Evolutionary conservation across 2,113 vertebrate genomes (phyloP).

Genomic region (Microtus ochrogaster): DNA sequence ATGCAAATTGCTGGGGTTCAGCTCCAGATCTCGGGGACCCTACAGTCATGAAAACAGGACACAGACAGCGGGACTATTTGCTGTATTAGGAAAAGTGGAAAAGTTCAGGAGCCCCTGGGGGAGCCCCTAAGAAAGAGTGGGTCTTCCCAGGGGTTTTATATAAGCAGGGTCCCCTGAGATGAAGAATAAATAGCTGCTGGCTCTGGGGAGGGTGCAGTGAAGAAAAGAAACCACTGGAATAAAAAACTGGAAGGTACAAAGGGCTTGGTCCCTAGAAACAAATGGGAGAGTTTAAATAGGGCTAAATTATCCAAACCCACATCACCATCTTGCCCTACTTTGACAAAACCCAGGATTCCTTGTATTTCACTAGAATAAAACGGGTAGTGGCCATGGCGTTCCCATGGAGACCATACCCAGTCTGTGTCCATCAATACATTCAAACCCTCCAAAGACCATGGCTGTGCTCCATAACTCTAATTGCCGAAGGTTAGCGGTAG

Average conservation of each 20-base stretch:
- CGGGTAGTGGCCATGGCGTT: no score
- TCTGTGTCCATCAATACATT: fast-evolving
- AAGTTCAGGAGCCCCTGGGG: background rate
- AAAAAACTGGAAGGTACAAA: background rate
- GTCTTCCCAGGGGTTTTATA: background rate
- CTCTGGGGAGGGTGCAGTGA: background rate
- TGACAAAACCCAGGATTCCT: background rate
- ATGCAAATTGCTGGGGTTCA: background rate
- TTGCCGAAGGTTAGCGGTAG: background rate
- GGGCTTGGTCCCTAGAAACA: background rate
- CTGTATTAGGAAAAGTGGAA: background rate
- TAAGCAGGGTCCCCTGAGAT: background rate
- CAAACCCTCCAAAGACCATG: background rate
- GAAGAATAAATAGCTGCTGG: background rate
- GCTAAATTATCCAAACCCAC: background rate
- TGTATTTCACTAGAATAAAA: background rate
- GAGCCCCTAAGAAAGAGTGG: background rate
- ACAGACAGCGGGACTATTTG: background rate
- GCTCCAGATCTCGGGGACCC: background rate
- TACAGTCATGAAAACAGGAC: background rate
- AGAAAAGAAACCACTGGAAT: background rate
- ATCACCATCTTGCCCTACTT: background rate
- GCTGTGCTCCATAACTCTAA: background rate
- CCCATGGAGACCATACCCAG: background rate
- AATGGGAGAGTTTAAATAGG: background rate